Conservation (phyloP, 2,113 vertebrate genomes). For the Megaceryle torquata region DNA sequence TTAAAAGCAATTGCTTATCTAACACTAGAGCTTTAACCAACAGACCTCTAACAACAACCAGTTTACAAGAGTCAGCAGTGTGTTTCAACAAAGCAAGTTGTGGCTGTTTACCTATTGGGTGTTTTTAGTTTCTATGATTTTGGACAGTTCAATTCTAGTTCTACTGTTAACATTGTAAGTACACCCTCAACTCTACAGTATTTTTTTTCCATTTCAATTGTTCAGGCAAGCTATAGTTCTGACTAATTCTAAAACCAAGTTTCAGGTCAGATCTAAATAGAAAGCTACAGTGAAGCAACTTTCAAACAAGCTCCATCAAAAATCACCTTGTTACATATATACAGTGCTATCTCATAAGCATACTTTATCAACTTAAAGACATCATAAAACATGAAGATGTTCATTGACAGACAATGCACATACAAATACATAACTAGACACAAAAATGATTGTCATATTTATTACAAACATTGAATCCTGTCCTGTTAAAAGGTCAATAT, state of each 20-base stretch:
- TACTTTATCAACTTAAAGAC: background rate
- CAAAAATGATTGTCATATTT: background rate
- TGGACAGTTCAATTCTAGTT: background rate
- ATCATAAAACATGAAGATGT: background rate
- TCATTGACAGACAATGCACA: background rate
- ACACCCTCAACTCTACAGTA: background rate
- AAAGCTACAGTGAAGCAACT: background rate
- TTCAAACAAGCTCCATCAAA: background rate
- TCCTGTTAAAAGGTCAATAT: background rate
- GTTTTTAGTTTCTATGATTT: background rate
- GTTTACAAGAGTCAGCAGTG: background rate
- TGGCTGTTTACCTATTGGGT: background rate
- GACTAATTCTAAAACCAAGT: background rate
- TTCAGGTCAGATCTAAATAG: background rate
- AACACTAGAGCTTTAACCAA: background rate
- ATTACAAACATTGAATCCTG: background rate
- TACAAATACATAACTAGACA: background rate
- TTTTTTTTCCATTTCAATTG: background rate
- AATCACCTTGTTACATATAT: background rate
- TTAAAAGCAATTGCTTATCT: slow-evolving; percentile 9
- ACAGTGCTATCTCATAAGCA: background rate
- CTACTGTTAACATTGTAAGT: background rate
- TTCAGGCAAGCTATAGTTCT: background rate
- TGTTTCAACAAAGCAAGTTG: background rate
- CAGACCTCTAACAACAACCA: background rate